phyloP scores from a whole-genome alignment of 2,113 vertebrate species.

The Clupea harengus region DNA sequence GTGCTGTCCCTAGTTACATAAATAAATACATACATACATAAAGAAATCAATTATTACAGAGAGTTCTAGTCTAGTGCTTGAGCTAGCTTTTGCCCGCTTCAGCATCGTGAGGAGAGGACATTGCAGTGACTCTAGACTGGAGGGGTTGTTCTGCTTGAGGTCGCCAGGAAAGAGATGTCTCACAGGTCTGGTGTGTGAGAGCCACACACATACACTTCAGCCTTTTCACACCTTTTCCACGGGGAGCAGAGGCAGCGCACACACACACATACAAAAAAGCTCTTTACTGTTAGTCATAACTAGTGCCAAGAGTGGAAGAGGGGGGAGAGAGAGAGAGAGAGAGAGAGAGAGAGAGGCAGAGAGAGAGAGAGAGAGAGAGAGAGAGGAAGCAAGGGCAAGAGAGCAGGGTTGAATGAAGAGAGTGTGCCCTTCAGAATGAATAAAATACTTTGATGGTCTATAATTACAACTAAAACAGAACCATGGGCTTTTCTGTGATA shows the following conservation, averaged over 20 bases:
- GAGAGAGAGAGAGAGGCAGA: background rate
- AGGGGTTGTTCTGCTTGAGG: background rate
- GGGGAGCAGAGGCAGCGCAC: background rate
- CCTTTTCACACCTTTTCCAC: background rate
- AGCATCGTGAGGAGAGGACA: background rate
- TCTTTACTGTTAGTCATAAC: background rate
- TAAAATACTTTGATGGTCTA: slow-evolving; percentile 25
- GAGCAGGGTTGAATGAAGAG: background rate
- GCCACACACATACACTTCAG: background rate
- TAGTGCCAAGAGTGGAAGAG: background rate
- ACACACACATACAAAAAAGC: background rate
- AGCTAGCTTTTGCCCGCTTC: background rate
- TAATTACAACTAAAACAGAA: slow-evolving; percentile 40
- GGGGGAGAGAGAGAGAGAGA: background rate
- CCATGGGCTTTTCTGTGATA: background rate
- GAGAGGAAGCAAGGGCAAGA: background rate
- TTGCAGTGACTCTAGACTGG: background rate
- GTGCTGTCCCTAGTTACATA: too few species aligned
- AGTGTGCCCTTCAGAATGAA: background rate
- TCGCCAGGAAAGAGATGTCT: background rate
- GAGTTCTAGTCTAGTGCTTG: background rate
- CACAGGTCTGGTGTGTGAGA: background rate
- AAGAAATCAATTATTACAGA: too few species aligned
- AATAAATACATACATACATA: too few species aligned
- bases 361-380: background rate